phyloP scores from a whole-genome alignment of 2,888 invertebrate species.

The Acanthosepion pharaonis region DNA sequence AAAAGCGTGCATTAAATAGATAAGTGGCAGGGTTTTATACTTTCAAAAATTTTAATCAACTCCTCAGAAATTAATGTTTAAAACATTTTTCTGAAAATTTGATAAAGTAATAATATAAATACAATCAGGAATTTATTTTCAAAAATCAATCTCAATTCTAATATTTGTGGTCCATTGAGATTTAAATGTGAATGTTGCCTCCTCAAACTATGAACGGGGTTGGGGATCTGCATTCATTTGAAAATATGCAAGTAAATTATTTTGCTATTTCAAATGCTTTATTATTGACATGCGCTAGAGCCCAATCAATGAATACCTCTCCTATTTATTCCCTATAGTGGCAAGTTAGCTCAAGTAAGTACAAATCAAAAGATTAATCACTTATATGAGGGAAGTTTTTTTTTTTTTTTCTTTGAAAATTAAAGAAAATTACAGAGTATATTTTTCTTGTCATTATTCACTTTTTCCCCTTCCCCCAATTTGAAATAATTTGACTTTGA shows the following conservation, averaged over 20 bases:
- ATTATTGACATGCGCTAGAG: neutral
- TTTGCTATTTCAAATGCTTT: neutral
- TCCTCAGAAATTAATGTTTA: neutral
- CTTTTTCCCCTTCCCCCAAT: neutral
- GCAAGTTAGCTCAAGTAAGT: neutral
- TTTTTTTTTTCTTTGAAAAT: neutral
- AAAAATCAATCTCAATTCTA: neutral
- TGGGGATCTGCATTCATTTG: neutral
- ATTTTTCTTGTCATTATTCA: neutral
- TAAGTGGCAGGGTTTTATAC: neutral
- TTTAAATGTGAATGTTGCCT: neutral
- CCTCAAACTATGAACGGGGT: neutral
- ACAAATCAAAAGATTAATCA: conserved; percentile 33
- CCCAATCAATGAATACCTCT: neutral
- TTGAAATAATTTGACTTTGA: conserved; percentile 33
- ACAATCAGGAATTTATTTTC: neutral
- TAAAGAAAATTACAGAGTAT: neutral
- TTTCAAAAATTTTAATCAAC: neutral
- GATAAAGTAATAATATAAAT: neutral
- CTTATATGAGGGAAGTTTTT: neutral
- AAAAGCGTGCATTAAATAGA: neutral
- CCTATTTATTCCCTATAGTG: conserved; percentile 6
- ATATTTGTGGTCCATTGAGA: neutral
- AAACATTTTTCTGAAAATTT: neutral
- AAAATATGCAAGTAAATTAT: neutral